These are phyloP conservation scores for Megalonaias nervosa DNA, from an alignment of 1,140 invertebrate species.

Conservation along the genomic window DNA sequence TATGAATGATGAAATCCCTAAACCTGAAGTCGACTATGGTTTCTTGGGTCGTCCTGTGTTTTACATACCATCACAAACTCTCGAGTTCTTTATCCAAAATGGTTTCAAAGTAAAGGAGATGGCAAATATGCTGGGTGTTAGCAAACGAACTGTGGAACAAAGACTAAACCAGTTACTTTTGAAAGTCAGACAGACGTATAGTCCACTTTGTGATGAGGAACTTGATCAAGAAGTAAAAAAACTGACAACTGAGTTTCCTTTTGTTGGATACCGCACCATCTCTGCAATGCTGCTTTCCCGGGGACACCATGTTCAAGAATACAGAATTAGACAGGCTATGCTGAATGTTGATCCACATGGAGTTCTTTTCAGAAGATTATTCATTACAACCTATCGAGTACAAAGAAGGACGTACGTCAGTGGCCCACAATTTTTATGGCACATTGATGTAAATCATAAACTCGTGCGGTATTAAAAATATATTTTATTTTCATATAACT, in stretches of 20 bases:
- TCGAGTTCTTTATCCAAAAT: slow-evolving; percentile 6
- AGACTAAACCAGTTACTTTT: slow-evolving; percentile 7
- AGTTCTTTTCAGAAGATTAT: slow-evolving; percentile 12
- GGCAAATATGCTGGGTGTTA: slow-evolving; percentile 13
- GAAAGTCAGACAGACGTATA: slow-evolving; percentile 9
- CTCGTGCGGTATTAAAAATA: slow-evolving; percentile 5
- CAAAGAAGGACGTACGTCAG: slow-evolving; percentile 19
- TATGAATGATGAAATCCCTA: too few species aligned
- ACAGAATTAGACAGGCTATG: slow-evolving; percentile 1
- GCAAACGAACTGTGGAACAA: slow-evolving; percentile 21
- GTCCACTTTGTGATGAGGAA: slow-evolving; percentile 14
- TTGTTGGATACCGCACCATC: slow-evolving; percentile 21
- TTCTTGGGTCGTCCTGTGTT: too few species aligned
- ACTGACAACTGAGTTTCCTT: slow-evolving; percentile 13
- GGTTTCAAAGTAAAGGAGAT: slow-evolving; percentile 13
- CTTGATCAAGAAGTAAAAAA: slow-evolving; percentile 9
- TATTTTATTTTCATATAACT: not conserved
- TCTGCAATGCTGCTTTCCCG: slow-evolving; percentile 13
- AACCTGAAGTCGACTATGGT: too few species aligned
- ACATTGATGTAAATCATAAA: slow-evolving; percentile 34
- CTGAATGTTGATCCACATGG: slow-evolving; percentile 14
- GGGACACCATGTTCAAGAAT: slow-evolving; percentile 9
- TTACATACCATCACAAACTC: slow-evolving; percentile 11
- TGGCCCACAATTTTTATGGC: slow-evolving; percentile 19
- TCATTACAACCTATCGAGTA: slow-evolving; percentile 14